Evolutionary conservation across 2,888 invertebrate species (phyloP), one percentile per base, ranked within the genome.

Genomic region (Scaptomyza polygonia): DNA sequence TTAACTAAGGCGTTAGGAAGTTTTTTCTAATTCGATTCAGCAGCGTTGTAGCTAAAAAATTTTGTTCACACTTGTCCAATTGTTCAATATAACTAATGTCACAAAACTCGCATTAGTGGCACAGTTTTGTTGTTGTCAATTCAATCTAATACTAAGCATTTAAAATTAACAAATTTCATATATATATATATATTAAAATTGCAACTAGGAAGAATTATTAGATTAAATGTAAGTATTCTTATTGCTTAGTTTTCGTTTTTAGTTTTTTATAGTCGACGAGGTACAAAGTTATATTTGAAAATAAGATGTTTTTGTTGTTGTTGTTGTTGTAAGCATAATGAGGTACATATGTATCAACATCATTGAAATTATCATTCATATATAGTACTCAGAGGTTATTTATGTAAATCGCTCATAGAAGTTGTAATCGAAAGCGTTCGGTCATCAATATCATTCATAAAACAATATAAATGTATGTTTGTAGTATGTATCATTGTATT

Each of bases 271-370:
- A 73, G 77, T 73, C 86, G 85, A 86, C 88, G 88, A 88, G 88
- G 88, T 88, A 83, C 86, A 84, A 86, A 87, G 82, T 82, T 73
- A 57, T 67, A 55, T 61, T 70, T 86, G 81, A 84, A 86, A 86
- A 80, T 83, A 74, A 82, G 67, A 82, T 80, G 69, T 75, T 67
- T 47, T 36, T 57, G 25, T 25, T 25, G 25, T 25, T 25, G 64
- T 64, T 67, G 63, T 51, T 55, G 29, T 67, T 65, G 44, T 58
- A 87, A 83, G 82, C 88, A 85, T 82, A 83, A 85, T 83, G 82
- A 83, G 82, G 82, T 83, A 83, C 82, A 67, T 67, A 85, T 82
- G 87, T 87, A 82, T 82, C 79, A 82, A 85, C 82, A 83, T 87
- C 81, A 80, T 69, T 80, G 48, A 84, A 84, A 79, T 79, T 67